Evolutionary conservation across 2,888 invertebrate genomes (phyloP).

Genomic region (Agriotes lineatus): DNA sequence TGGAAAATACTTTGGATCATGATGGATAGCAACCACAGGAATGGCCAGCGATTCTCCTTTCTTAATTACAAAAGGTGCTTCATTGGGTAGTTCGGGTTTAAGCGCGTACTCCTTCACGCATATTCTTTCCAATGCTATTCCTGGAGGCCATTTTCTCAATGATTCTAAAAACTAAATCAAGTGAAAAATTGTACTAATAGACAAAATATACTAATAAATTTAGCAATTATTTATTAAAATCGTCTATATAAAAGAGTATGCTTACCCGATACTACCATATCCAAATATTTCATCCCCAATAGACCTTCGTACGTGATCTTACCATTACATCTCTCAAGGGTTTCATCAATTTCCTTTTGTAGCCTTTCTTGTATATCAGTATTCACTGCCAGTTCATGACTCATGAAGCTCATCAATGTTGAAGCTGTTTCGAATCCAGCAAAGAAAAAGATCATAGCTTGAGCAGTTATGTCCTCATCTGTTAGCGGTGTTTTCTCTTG

Average conservation of each 20-base stretch:
- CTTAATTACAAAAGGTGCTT: slow-evolving; percentile 58
- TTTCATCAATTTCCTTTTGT: slow-evolving; percentile 69
- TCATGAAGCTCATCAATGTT: slow-evolving; percentile 66
- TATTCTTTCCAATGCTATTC: slow-evolving; percentile 68
- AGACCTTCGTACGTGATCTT: slow-evolving; percentile 65
- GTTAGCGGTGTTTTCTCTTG: slow-evolving; percentile 37
- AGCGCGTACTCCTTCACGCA: slow-evolving; percentile 71
- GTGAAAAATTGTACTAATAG: not conserved
- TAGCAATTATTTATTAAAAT: too few species aligned
- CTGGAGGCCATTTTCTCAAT: slow-evolving; percentile 71
- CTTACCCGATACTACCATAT: slow-evolving; percentile 70
- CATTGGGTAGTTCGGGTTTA: slow-evolving; percentile 65
- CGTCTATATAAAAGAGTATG: too few species aligned
- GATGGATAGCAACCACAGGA: slow-evolving; percentile 69
- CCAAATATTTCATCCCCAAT: slow-evolving; percentile 67
- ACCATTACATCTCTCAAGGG: slow-evolving; percentile 50
- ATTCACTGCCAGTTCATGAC: slow-evolving; percentile 72
- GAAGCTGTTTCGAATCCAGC: slow-evolving; percentile 69
- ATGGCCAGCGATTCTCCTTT: slow-evolving; percentile 67
- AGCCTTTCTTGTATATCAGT: slow-evolving; percentile 71
- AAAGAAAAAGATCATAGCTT: slow-evolving; percentile 69
- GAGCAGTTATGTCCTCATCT: slow-evolving; percentile 70
- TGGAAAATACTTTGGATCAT: slow-evolving; percentile 70
- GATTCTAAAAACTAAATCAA: slow-evolving; percentile 65
- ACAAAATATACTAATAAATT: too few species aligned